Conservation (phyloP, 2,113 vertebrate species). For the Empidonax alnorum region DNA sequence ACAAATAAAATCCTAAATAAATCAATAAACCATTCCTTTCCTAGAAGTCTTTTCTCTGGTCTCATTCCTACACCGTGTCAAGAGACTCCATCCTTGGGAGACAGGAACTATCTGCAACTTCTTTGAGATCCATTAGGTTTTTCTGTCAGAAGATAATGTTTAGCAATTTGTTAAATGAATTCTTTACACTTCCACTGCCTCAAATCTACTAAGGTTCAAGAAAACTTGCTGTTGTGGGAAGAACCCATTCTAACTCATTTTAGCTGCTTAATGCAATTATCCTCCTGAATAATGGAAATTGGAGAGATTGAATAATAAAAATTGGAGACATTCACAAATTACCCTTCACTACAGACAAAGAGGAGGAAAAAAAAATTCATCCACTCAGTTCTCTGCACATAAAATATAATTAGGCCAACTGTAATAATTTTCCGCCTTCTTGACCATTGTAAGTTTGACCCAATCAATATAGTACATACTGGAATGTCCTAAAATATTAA, state of each 20-base stretch:
- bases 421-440: neutral
- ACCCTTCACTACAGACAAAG: neutral
- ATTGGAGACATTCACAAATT: neutral
- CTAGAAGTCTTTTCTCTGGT: neutral
- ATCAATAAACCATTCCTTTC: neutral
- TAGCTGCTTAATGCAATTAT: neutral
- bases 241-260: neutral
- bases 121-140: neutral
- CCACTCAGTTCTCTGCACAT: neutral
- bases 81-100: fast-evolving
- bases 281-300: neutral
- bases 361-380: neutral
- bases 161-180: neutral
- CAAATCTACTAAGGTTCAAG: neutral
- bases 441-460: neutral
- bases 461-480: neutral
- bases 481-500: neutral
- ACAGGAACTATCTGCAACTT: neutral
- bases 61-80: neutral
- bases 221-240: neutral
- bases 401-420: neutral
- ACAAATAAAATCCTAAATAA: neutral
- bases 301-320: neutral
- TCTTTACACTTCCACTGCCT: neutral
- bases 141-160: neutral